Evolutionary conservation across 2,113 vertebrate species (phyloP), one percentile per base, ranked within the genome.

Genomic region (Lasiurus cinereus): DNA sequence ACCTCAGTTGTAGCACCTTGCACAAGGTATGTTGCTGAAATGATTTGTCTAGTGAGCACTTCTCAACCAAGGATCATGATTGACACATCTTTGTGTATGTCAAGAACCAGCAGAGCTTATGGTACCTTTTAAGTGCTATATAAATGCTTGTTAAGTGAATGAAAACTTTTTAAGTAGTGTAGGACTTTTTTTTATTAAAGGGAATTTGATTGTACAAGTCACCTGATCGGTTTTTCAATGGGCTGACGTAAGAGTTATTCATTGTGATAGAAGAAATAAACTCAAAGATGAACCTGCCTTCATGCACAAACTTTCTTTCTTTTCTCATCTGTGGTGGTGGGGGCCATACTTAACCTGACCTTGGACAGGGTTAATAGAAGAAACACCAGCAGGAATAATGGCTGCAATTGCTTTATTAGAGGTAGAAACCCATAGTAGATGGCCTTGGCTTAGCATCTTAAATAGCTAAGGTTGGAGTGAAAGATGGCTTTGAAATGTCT

Each of bases 131-230:
- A 93, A 91, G 36, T 88, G 33, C 21, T 64, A n/a, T 5, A 18
- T 73, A 86, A 82, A 77, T 72, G 39, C 12, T 88, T 88, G 13
- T 46, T 94, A 74, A 83, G n/a, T 50, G 50, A 91, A 46, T 72
- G 11, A 64, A 73, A 80, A 67, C 5, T 62, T 79, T 79, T 85
- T 52, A 88, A 88, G 36, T 85, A 56, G 12, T 46, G 12, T 59
- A 8, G 46, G 19, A 0, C 22, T 46, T 83, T 90, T 77, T 31
- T 64, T 66, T 21, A 54, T 84, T 67, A 73, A 95, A 80, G 62
- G 56, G 15, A 85, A 59, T 83, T 83, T 62, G 36, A 76, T 62
- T 24, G 4, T 33, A 83, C n/a, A 69, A 78, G n/a, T 82, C 31
- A 59, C 24, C 50, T 88, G 24, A 70, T 48, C 52, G 54, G 12